Conservation (phyloP, 2,113 vertebrate genomes). For the Sander lucioperca region DNA sequence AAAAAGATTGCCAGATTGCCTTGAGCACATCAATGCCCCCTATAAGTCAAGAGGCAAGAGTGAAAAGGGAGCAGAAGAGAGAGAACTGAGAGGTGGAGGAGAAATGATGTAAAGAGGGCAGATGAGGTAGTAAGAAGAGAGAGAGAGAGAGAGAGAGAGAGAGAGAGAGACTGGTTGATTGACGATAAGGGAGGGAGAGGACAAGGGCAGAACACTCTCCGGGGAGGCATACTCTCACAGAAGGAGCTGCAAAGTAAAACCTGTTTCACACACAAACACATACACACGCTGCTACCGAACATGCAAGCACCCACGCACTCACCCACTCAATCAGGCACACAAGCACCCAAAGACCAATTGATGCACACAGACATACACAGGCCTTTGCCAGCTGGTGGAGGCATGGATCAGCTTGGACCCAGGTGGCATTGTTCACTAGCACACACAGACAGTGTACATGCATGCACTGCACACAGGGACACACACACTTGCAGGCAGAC, state of each 20-base stretch:
- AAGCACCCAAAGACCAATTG: slow-evolving; percentile 29
- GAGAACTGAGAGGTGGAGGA: background rate
- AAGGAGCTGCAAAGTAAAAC: slow-evolving; percentile 54
- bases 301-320: slow-evolving; percentile 48
- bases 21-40: background rate
- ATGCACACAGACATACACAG: slow-evolving; percentile 27
- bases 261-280: slow-evolving; percentile 23
- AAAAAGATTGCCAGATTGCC: background rate
- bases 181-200: slow-evolving; percentile 40
- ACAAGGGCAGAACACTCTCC: slow-evolving; percentile 63
- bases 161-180: slow-evolving; percentile 41
- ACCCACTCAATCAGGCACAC: slow-evolving; percentile 52
- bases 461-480: background rate
- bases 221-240: slow-evolving; percentile 48
- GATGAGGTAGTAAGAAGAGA: background rate
- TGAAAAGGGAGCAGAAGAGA: background rate
- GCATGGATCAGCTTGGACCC: slow-evolving; percentile 50
- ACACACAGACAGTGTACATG: slow-evolving; percentile 44
- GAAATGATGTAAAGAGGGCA: background rate
- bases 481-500: background rate
- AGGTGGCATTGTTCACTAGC: slow-evolving; percentile 48
- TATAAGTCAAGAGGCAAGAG: background rate
- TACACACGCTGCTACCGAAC: slow-evolving; percentile 12
- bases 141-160: background rate
- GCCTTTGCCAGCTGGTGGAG: slow-evolving; percentile 60